phyloP scores from a whole-genome alignment of 2,113 vertebrate species.

The Apteryx mantelli region DNA sequence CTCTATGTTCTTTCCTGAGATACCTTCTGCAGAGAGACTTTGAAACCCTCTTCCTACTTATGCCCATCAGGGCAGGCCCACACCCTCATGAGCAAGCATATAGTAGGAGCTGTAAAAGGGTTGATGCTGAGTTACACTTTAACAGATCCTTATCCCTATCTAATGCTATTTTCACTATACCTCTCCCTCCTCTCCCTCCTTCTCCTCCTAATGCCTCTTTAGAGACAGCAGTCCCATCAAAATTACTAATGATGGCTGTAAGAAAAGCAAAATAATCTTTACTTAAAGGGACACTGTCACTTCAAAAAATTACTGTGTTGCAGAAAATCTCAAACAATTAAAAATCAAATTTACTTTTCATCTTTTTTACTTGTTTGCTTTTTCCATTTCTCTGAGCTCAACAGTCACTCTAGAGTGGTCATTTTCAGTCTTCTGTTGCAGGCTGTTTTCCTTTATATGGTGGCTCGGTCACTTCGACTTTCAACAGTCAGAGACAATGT shows the following conservation, averaged over 20 bases:
- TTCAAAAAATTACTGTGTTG: neutral
- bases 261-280: conserved; percentile 25
- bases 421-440: neutral
- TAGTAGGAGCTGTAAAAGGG: conserved; percentile 80
- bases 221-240: conserved; percentile 40
- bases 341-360: neutral
- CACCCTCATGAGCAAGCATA: neutral
- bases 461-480: conserved; percentile 29
- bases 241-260: conserved; percentile 46
- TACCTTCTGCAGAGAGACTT: neutral
- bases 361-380: neutral
- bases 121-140: conserved; percentile 70
- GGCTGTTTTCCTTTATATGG: neutral
- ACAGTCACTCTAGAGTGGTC: neutral
- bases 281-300: conserved; percentile 76
- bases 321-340: neutral
- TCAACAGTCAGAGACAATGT: neutral
- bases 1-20: neutral
- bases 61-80: neutral
- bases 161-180: conserved; percentile 40
- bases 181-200: conserved; percentile 30
- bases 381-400: neutral
- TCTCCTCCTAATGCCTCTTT: conserved; percentile 48
- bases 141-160: conserved; percentile 48
- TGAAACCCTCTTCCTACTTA: neutral